Evolutionary conservation across 2,888 invertebrate species (phyloP).

Genomic region (Agrotis ipsilon): DNA sequence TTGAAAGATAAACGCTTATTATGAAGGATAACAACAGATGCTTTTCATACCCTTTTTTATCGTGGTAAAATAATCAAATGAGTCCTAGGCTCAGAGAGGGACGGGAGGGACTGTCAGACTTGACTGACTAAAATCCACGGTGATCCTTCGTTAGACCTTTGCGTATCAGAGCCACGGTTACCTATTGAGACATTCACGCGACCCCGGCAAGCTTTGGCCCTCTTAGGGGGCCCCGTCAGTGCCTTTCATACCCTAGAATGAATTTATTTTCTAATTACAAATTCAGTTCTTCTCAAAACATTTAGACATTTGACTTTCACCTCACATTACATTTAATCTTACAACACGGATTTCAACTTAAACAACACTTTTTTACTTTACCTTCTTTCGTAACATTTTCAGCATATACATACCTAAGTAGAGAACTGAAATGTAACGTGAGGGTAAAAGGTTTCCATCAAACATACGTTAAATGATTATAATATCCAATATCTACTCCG

Average conservation of each 20-base stretch:
- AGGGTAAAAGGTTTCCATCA: neutral
- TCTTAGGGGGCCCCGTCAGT: no score
- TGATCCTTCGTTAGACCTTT: no score
- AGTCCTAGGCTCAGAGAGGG: no score
- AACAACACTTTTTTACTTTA: slow-evolving; percentile 4
- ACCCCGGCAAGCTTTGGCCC: no score
- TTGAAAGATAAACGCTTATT: neutral
- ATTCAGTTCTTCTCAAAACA: neutral
- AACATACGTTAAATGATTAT: neutral
- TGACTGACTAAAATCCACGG: no score
- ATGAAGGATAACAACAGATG: neutral
- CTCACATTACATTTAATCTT: neutral
- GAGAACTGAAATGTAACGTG: slow-evolving; percentile 2
- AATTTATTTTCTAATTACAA: neutral
- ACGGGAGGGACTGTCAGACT: no score
- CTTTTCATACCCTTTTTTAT: no score
- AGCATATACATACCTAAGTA: neutral
- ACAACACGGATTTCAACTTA: slow-evolving; percentile 23
- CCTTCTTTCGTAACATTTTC: neutral
- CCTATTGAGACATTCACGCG: no score
- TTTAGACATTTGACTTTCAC: neutral
- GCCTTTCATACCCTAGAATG: no score
- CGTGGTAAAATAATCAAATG: no score
- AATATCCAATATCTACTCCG: neutral
- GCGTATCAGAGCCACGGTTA: no score